Base-by-base conservation (phyloP, 2,797 vertebrate species). In the Melanotaenia maccullochi region DNA sequence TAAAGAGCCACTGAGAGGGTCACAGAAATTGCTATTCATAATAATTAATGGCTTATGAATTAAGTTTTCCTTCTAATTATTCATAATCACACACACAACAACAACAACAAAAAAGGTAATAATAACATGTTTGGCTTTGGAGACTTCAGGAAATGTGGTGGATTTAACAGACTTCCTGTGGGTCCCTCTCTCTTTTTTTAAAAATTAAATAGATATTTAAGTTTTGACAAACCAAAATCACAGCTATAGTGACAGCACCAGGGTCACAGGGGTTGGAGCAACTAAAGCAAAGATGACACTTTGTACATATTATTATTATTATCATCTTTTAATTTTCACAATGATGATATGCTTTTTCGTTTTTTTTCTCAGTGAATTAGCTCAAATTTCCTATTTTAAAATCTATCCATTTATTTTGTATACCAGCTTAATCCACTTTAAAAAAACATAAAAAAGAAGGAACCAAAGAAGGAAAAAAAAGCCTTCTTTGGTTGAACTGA, bases 11-110 rank as follows among this genome's bases (percentile, higher is more conserved):
- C 95, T 94, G 94, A 95, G 93, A 92, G 93, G 95, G 95, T 96
- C 96, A 97, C 94, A 97, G 94, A 95, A 95, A 96, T 96, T 94
- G 91, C 95, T 94, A 95, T 97, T 97, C 96, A 96, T 95, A 95
- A 94, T 93, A 91, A 91, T 92, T 94, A 95, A 95, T 92, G 92
- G 89, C 91, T 90, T 91, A 93, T 91, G 88, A 94, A 93, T 93
- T 87, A 92, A 91, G 85, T 93, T 94, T 93, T 90, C 95, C 95
- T 94, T 93, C 92, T 95, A 96, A 97, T 94, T 92, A 93, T 96
- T 97, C 94, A 93, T 94, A 96, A 93, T 94, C 92, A 93, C 87
- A 92, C 79, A 61, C 78, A 65, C 36, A 63, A 69, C 59, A 83
- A 75, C 47, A 22, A 49, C 47, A 49, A 22, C n/a, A n/a, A 9